Evolutionary conservation across 2,888 invertebrate genomes (phyloP), one percentile per base, ranked within the genome.

Genomic region (Euspilapteryx auroguttella): DNA sequence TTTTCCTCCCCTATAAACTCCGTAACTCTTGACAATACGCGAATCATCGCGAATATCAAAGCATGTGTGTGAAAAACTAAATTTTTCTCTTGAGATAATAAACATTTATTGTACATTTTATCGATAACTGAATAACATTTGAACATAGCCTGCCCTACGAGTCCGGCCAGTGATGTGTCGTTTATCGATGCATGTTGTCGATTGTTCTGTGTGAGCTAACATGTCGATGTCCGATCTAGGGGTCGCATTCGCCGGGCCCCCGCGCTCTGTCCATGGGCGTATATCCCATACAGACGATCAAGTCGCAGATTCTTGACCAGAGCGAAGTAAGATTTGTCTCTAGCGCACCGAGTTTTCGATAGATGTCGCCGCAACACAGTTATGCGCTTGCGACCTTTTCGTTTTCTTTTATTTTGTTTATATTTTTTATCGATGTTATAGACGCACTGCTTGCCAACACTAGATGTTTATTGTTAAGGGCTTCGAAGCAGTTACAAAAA

Each of bases 281-380:
- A 64, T 93, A 86, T 79, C 92, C 91, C 63, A 87, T 90, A 69
- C 89, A 91, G 80, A 85, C 85, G 78, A 80, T 93, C 79, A 85
- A 86, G 79, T 92, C 92, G 66, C 84, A 84, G 80, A 89, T 92
- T 71, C 84, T 89, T 68, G 85, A 85, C 78, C 86, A 85, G 73
- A 84, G 89, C 69, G 88, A 90, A 82, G 93, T 93, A 91, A 93
- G 92, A 87, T n/a, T n/a, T n/a, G n/a, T n/a, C n/a, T n/a, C n/a
- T n/a, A n/a, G n/a, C n/a, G n/a, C n/a, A n/a, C n/a, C n/a, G n/a
- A n/a, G n/a, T n/a, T n/a, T n/a, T 15, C 12, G 6, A 5, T 14
- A 22, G 8, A 22, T 10, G 22, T 22, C 22, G 22, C 22, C 22
- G 11, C 22, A 22, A 11, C 12, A 6, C 11, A 22, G 11, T n/a